Evolutionary conservation across 1,140 invertebrate genomes (phyloP).

Genomic region (Pygmarrhopalites habei): DNA sequence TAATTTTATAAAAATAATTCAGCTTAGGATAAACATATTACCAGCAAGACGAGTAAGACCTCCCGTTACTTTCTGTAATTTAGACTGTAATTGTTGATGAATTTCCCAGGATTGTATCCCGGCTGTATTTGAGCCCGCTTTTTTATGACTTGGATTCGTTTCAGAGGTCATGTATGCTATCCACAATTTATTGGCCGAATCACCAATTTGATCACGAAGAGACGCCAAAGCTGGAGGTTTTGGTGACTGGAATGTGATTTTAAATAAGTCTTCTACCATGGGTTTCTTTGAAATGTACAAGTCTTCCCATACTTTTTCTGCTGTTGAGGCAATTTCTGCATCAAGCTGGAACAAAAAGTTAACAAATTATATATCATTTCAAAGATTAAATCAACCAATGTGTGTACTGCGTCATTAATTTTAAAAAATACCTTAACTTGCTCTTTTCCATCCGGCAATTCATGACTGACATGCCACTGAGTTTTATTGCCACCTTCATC

Average conservation of each 20-base stretch:
- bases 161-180: slow-evolving; percentile 66
- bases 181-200: slow-evolving; percentile 80
- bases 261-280: slow-evolving; percentile 84
- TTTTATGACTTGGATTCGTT: slow-evolving; percentile 30
- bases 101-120: slow-evolving; percentile 62
- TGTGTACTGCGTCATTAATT: too few relatives aligned
- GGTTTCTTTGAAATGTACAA: slow-evolving; percentile 93
- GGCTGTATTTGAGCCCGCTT: slow-evolving; percentile 24
- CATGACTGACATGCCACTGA: slow-evolving; percentile 67
- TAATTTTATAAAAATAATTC: too few relatives aligned
- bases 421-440: slow-evolving; percentile 5
- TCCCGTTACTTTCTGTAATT: slow-evolving; percentile 92
- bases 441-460: not conserved
- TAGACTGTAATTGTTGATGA: slow-evolving; percentile 45
- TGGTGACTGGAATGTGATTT: slow-evolving; percentile 66
- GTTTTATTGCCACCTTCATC: slow-evolving; percentile 71
- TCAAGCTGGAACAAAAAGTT: slow-evolving; percentile 26
- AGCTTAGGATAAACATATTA: too few relatives aligned
- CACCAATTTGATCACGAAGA: slow-evolving; percentile 75
- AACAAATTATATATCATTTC: too few relatives aligned
- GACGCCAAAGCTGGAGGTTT: slow-evolving; percentile 62
- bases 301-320: slow-evolving; percentile 92
- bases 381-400: too few relatives aligned
- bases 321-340: slow-evolving; percentile 51
- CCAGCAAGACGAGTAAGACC: slow-evolving; percentile 62